Evolutionary conservation across 1,140 invertebrate genomes (phyloP).

Genomic region (Drosophila nikananu): DNA sequence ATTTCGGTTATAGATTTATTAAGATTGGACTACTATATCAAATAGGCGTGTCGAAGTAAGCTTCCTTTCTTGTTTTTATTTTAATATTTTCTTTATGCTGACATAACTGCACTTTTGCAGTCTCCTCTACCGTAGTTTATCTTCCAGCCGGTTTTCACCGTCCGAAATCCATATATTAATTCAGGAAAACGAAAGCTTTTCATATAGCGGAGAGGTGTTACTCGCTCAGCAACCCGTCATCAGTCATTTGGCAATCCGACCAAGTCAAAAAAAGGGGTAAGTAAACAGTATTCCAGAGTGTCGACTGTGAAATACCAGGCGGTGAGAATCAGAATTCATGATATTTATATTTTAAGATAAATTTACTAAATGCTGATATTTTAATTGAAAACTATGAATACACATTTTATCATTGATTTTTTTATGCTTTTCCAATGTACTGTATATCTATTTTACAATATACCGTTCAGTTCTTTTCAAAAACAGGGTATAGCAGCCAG

Average conservation of each 20-base stretch:
- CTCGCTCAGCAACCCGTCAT: slow-evolving; percentile 14
- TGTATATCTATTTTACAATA: background rate
- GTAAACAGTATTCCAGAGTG: background rate
- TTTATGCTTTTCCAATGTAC: too few species aligned
- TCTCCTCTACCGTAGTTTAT: background rate
- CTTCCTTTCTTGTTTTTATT: background rate
- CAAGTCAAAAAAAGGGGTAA: slow-evolving; percentile 5
- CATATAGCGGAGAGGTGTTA: slow-evolving; percentile 10
- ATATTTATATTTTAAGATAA: too few species aligned
- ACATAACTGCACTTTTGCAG: slow-evolving; percentile 5
- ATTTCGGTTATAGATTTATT: too few species aligned
- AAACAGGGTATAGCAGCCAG: slow-evolving; percentile 9
- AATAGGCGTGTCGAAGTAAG: too few species aligned
- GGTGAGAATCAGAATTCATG: too few species aligned
- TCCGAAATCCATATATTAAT: slow-evolving; percentile 28
- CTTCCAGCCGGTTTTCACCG: background rate
- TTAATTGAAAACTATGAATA: background rate
- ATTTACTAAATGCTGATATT: background rate
- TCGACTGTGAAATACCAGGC: background rate
- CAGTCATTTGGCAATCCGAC: slow-evolving; percentile 23
- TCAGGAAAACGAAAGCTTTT: slow-evolving; percentile 7
- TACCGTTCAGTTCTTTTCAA: background rate
- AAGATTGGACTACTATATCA: too few species aligned
- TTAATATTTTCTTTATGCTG: background rate
- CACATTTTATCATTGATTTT: background rate